Evolutionary conservation across 35 echinoderm and acorn worm species (phyloP).

Genomic region (Lytechinus variegatus): DNA sequence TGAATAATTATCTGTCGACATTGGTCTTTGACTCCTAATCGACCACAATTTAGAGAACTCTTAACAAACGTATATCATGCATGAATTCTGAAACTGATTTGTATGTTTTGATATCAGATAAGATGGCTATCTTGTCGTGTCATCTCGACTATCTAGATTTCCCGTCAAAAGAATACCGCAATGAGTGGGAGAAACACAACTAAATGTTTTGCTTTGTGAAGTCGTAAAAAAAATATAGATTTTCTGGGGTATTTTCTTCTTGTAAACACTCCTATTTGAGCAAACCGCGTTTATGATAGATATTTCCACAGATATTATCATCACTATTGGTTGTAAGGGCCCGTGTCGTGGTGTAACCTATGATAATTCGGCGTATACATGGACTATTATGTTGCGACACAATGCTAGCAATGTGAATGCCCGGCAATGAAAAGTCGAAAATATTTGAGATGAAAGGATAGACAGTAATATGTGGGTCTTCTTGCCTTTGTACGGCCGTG

Average conservation of each 20-base stretch:
- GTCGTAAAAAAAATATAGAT: neutral
- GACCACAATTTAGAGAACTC: neutral
- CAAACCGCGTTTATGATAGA: constrained; percentile 4
- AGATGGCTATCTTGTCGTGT: constrained; percentile 10
- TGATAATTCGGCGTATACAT: neutral
- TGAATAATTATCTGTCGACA: neutral
- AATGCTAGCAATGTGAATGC: constrained; percentile 8
- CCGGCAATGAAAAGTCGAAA: neutral
- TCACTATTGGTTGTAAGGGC: constrained; percentile 1
- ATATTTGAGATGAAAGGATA: neutral
- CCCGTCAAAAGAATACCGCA: neutral
- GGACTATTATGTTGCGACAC: neutral
- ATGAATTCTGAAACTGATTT: neutral
- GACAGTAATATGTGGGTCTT: neutral
- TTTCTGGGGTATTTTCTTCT: neutral
- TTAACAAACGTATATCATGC: neutral
- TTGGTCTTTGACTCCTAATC: neutral
- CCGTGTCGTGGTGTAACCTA: neutral
- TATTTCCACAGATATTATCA: constrained; percentile 7
- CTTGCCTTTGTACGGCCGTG: constrained; percentile 7
- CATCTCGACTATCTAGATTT: neutral
- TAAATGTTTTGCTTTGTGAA: neutral
- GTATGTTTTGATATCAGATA: neutral
- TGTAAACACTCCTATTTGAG: neutral
- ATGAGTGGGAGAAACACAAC: neutral